Evolutionary conservation across 2,888 invertebrate species (phyloP).

Genomic region (Cyclophora punctaria): DNA sequence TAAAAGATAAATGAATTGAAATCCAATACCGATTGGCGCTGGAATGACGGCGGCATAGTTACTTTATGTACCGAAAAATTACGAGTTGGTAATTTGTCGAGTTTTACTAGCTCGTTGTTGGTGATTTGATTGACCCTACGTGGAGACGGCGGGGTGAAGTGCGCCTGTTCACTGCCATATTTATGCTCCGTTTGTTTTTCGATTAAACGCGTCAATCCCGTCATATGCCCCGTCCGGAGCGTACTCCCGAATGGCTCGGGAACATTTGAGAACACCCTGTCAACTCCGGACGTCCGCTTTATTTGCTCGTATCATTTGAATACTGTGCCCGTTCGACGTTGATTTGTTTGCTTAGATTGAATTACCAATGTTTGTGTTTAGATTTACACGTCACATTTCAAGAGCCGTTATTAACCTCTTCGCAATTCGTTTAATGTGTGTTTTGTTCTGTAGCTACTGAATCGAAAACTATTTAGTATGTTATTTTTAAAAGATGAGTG

Average conservation of each 20-base stretch:
- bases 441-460: too few species aligned
- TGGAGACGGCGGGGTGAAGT: slow-evolving; percentile 1
- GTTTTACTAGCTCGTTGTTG: slow-evolving; percentile 21
- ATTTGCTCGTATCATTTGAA: slow-evolving; percentile 39
- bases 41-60: background rate
- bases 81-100: slow-evolving; percentile 19
- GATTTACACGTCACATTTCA: too few species aligned
- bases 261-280: slow-evolving; percentile 15
- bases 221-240: slow-evolving; percentile 17
- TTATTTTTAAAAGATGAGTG: too few species aligned
- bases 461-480: too few species aligned
- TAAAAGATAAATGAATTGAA: too few species aligned
- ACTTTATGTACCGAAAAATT: slow-evolving; percentile 14
- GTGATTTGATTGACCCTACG: slow-evolving; percentile 3
- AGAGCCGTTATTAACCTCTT: too few species aligned
- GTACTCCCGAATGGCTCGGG: slow-evolving; percentile 12
- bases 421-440: too few species aligned
- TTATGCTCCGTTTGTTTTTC: slow-evolving; percentile 45
- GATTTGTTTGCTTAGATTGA: slow-evolving; percentile 40
- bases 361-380: slow-evolving; percentile 17
- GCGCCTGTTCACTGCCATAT: slow-evolving; percentile 20
- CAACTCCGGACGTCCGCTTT: slow-evolving; percentile 27
- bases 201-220: slow-evolving; percentile 42
- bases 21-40: background rate
- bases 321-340: slow-evolving; percentile 29